phyloP scores from a whole-genome alignment of 37 sponge, comb jelly and placozoan genomes.

The Beroe ovata region DNA sequence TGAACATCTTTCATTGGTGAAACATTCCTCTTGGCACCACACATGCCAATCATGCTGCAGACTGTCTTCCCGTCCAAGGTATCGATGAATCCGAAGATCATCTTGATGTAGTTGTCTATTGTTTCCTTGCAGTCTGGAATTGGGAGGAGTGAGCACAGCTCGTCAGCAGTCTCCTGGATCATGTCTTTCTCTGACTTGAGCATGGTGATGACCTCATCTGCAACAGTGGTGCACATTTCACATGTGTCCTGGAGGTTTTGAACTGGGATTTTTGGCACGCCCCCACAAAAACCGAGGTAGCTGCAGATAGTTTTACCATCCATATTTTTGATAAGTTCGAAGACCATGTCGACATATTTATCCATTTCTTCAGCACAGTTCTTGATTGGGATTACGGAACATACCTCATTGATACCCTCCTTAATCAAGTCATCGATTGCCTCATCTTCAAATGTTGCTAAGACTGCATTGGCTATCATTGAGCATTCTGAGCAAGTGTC shows the following conservation, averaged over 20 bases:
- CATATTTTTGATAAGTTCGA: conserved; percentile 5
- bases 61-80: conserved; percentile 1
- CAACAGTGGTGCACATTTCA: conserved; percentile 1
- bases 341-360: not conserved
- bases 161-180: not conserved
- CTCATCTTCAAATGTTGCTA: not conserved
- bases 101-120: not conserved
- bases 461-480: not conserved
- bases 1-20: not conserved
- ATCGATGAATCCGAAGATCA: not conserved
- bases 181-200: not conserved
- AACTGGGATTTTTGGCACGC: not conserved
- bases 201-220: conserved; percentile 14
- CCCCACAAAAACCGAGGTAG: conserved; percentile 1
- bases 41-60: conserved; percentile 15
- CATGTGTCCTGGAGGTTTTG: conserved; percentile 7
- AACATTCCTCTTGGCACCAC: not conserved
- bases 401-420: conserved; percentile 20
- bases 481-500: conserved; percentile 44
- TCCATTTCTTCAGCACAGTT: not conserved
- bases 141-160: conserved; percentile 37
- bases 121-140: conserved; percentile 63
- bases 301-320: conserved; percentile 17
- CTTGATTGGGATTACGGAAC: conserved; percentile 17
- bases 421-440: not conserved